phyloP scores from a whole-genome alignment of 2,888 invertebrate species.

The Chrysomela aeneicollis region DNA sequence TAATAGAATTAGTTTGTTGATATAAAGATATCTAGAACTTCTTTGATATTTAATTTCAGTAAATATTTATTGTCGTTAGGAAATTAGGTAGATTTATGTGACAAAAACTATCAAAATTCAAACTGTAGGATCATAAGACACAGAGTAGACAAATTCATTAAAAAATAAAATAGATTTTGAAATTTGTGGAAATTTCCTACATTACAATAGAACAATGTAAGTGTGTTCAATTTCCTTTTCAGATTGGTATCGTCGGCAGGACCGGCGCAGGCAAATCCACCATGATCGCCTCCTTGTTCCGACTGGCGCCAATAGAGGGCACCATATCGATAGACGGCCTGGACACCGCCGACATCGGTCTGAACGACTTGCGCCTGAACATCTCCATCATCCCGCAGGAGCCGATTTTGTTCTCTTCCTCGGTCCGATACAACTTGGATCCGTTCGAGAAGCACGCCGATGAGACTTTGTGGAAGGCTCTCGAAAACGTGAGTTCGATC shows the following conservation, averaged over 20 bases:
- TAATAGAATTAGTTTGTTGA: too few species aligned
- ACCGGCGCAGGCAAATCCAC: slow-evolving; percentile 90
- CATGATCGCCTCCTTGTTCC: slow-evolving; percentile 82
- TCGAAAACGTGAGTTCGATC: slow-evolving; percentile 65
- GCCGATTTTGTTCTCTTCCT: slow-evolving; percentile 84
- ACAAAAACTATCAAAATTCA: too few species aligned
- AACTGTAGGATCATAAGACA: too few species aligned
- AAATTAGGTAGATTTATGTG: too few species aligned
- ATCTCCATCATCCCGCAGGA: slow-evolving; percentile 87
- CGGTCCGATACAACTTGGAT: slow-evolving; percentile 85
- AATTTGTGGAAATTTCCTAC: too few species aligned
- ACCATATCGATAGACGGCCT: slow-evolving; percentile 80
- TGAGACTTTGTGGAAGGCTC: slow-evolving; percentile 77
- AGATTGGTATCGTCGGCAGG: slow-evolving; percentile 86
- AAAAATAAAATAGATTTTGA: too few species aligned
- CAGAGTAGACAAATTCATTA: too few species aligned
- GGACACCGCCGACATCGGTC: slow-evolving; percentile 72
- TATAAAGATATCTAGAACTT: too few species aligned
- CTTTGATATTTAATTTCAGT: too few species aligned
- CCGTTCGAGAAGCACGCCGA: slow-evolving; percentile 80
- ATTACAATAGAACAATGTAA: too few species aligned
- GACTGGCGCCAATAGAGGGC: slow-evolving; percentile 81
- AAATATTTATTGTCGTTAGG: too few species aligned
- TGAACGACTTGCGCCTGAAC: slow-evolving; percentile 78
- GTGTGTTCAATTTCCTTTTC: too few species aligned